Percentiles rank a stretch among this genome's conserved stretches.
phyloP scores from a whole-genome alignment of 2,797 vertebrate species.

The Scomberomorus guttatus region DNA sequence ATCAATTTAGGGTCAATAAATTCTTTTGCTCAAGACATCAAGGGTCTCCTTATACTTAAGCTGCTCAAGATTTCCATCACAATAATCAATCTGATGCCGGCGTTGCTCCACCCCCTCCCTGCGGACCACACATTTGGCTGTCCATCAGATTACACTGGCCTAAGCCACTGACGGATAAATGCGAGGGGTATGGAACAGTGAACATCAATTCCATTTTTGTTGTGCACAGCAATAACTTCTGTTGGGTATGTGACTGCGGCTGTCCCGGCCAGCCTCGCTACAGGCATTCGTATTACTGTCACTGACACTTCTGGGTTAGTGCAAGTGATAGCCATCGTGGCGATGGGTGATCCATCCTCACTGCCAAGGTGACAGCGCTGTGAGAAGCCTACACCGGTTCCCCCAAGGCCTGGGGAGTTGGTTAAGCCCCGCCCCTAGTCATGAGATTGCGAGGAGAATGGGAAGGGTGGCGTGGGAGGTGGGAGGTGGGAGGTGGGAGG shows the following conservation, averaged over 20 bases:
- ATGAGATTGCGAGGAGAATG: conserved; percentile 2
- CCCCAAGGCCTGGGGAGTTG: conserved; percentile 21
- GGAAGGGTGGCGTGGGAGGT: neutral
- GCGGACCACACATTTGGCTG: conserved; percentile 63
- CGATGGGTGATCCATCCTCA: conserved; percentile 73
- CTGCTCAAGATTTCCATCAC: too few species aligned
- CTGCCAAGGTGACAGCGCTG: conserved; percentile 42
- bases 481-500: conserved; percentile 47
- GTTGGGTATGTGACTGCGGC: conserved; percentile 55
- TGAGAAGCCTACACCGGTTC: conserved; percentile 23
- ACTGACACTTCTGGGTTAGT: conserved; percentile 84
- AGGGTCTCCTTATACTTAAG: too few species aligned
- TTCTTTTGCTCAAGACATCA: too few species aligned
- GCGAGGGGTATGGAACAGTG: conserved; percentile 61
- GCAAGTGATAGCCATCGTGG: conserved; percentile 74
- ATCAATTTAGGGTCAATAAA: too few species aligned
- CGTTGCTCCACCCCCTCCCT: neutral
- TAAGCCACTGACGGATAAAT: conserved; percentile 72
- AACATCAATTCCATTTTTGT: conserved; percentile 78
- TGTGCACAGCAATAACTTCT: conserved; percentile 70
- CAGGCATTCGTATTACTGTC: conserved; percentile 63
- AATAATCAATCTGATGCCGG: conserved; percentile 71
- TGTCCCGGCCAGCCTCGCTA: conserved; percentile 54
- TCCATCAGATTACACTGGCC: conserved; percentile 60
- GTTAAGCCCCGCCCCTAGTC: conserved; percentile 23